These are phyloP conservation scores for Allobates femoralis DNA, from an alignment of 2,797 vertebrate species.

Conservation along the genomic window DNA sequence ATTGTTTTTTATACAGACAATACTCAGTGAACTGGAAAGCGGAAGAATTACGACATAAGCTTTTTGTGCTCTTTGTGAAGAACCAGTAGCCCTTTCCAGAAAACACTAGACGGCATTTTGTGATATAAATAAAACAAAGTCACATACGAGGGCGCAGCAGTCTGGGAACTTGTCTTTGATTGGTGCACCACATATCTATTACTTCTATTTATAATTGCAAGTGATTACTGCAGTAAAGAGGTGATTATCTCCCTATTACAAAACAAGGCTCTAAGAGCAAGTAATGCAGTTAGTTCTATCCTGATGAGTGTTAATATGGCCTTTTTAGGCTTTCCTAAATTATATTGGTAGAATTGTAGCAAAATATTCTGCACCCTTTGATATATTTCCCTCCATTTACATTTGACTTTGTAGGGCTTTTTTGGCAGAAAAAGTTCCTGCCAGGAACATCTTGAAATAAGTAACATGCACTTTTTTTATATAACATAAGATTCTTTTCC, in stretches of 20 bases:
- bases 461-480: no score
- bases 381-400: not conserved
- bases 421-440: no score
- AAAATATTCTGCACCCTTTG: not conserved
- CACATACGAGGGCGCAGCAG: not conserved
- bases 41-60: not conserved
- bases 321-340: not conserved
- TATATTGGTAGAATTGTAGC: not conserved
- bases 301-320: not conserved
- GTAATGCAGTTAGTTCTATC: not conserved
- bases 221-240: constrained; percentile 28
- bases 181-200: not conserved
- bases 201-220: not conserved
- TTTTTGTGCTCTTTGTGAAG: not conserved
- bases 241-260: constrained; percentile 31
- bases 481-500: no score
- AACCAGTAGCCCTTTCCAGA: not conserved
- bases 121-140: not conserved
- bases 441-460: no score
- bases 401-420: no score
- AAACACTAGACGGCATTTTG: not conserved
- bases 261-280: not conserved
- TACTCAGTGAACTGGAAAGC: not conserved
- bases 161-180: not conserved
- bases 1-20: constrained; percentile 23